Percentiles rank a stretch among this genome's conserved stretches.
These are phyloP conservation scores for Syrista parreyssii DNA, from an alignment of 2,888 invertebrate species.

Conservation along the genomic window DNA sequence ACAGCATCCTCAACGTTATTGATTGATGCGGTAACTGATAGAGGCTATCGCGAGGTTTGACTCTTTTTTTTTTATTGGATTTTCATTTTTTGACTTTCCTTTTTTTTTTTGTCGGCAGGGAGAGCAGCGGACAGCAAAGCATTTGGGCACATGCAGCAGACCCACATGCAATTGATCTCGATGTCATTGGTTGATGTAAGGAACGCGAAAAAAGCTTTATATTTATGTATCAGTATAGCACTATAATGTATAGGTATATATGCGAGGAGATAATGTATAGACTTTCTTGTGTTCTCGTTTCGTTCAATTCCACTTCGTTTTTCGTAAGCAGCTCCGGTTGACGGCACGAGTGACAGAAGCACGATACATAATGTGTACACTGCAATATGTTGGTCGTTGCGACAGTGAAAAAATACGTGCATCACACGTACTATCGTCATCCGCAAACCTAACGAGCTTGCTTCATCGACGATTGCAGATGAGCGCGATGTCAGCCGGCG, in stretches of 20 bases:
- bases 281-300: background rate
- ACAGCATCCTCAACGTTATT: background rate
- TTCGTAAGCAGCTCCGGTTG: conserved; percentile 11
- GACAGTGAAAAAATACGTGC: conserved; percentile 34
- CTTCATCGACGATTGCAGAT: conserved; percentile 47
- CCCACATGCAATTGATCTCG: conserved; percentile 56
- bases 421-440: conserved; percentile 39
- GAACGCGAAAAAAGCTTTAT: background rate
- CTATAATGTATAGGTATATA: background rate
- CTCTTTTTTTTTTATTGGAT: background rate
- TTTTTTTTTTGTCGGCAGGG: conserved; percentile 33
- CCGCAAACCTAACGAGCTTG: conserved; percentile 50
- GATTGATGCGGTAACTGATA: background rate
- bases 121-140: conserved; percentile 63
- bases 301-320: background rate
- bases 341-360: conserved; percentile 32
- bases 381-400: conserved; percentile 34
- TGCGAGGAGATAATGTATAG: background rate
- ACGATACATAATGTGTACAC: conserved; percentile 35
- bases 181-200: background rate
- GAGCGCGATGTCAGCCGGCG: conserved; percentile 45
- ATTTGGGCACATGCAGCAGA: conserved; percentile 63
- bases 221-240: background rate
- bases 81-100: background rate
- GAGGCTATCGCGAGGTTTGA: background rate